These are phyloP conservation scores for Anolis apletophallus DNA, from an alignment of 2,797 vertebrate species.

Conservation along the genomic window DNA sequence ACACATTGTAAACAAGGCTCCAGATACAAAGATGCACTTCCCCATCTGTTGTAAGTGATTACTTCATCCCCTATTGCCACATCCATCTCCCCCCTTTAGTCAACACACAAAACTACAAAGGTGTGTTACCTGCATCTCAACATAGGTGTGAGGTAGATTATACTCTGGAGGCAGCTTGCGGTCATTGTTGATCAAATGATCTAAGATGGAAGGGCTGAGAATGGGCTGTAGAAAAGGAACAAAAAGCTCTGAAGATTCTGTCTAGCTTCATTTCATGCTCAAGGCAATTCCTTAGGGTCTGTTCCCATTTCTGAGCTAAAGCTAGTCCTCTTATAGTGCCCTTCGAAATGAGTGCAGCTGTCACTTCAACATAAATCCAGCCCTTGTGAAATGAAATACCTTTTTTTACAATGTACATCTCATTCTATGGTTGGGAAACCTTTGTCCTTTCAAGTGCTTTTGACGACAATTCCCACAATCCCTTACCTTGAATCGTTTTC, in stretches of 20 bases:
- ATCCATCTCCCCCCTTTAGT: not conserved
- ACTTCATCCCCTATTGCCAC: not conserved
- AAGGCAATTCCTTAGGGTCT: not conserved
- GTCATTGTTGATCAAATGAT: constrained; percentile 94
- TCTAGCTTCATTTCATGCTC: not conserved
- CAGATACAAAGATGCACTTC: not conserved
- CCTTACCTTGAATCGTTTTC: not conserved
- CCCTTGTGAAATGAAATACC: not conserved
- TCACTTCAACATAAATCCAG: not conserved
- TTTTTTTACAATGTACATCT: no score
- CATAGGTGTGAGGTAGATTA: constrained; percentile 91
- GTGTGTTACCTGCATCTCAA: constrained; percentile 90
- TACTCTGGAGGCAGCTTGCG: constrained; percentile 92
- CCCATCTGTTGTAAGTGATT: not conserved
- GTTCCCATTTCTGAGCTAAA: not conserved
- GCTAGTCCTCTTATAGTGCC: not conserved
- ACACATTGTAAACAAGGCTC: not conserved
- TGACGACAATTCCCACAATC: not conserved
- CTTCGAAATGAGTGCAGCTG: not conserved
- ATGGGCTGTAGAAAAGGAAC: constrained; percentile 81
- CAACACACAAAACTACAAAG: fast-evolving
- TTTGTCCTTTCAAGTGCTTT: no score
- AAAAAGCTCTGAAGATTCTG: not conserved
- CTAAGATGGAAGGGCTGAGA: constrained; percentile 89
- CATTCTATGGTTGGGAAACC: no score